phyloP scores from a whole-genome alignment of 2,888 invertebrate species.

The Caenorhabditis uteleia region DNA sequence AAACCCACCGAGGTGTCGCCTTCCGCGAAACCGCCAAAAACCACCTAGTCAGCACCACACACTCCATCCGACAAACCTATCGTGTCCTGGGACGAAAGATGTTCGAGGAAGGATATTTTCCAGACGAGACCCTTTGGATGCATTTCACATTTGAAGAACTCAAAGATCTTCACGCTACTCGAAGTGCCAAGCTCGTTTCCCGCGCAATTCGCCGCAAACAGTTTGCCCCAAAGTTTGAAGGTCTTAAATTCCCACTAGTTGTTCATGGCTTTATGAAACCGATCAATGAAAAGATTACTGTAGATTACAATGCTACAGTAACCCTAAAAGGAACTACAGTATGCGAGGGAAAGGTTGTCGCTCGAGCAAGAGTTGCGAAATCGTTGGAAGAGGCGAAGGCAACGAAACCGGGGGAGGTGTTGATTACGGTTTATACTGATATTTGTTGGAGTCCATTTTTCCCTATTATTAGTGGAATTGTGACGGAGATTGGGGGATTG shows the following conservation, averaged over 20 bases:
- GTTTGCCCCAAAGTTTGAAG: conserved; percentile 75
- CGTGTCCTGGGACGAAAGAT: conserved; percentile 21
- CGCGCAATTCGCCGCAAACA: conserved; percentile 79
- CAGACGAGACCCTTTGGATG: conserved; percentile 70
- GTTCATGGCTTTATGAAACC: conserved; percentile 72
- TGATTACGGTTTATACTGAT: conserved; percentile 72
- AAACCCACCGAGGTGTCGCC: conserved; percentile 70
- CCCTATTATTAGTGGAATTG: conserved; percentile 72
- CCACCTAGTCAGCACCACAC: conserved; percentile 42
- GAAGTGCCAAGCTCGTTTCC: conserved; percentile 46
- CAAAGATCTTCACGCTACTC: conserved; percentile 48
- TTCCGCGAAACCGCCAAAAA: conserved; percentile 70
- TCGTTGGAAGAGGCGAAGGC: conserved; percentile 76
- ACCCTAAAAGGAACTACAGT: conserved; percentile 78
- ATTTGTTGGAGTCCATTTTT: conserved; percentile 73
- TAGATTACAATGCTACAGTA: conserved; percentile 15
- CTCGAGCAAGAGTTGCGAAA: conserved; percentile 79
- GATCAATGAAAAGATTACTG: conserved; percentile 18
- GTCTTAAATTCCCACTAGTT: conserved; percentile 77
- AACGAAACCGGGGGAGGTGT: conserved; percentile 70
- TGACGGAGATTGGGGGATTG: conserved; percentile 72
- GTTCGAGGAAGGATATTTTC: conserved; percentile 69
- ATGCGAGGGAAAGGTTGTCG: conserved; percentile 78
- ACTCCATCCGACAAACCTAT: conserved; percentile 36
- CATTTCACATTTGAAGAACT: conserved; percentile 71